These are phyloP conservation scores for Pterophyllum scalare DNA, from an alignment of 2,113 vertebrate species.

Conservation along the genomic window DNA sequence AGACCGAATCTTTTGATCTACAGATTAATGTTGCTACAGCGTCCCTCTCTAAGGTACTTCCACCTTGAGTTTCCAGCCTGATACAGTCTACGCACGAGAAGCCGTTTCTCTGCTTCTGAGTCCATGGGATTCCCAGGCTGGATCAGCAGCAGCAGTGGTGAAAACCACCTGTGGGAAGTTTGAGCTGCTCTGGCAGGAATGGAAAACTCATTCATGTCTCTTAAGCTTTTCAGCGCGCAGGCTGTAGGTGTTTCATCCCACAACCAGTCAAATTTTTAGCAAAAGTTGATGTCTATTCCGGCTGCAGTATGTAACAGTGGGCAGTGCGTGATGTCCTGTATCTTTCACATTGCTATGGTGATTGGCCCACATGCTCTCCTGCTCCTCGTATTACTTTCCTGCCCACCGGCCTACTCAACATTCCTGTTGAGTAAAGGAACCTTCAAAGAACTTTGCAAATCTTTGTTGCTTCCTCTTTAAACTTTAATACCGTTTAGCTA, in stretches of 20 bases:
- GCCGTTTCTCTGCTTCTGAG: neutral
- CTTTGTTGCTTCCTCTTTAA: neutral
- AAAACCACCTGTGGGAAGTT: neutral
- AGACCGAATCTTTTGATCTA: neutral
- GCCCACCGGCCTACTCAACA: neutral
- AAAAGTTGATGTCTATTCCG: neutral
- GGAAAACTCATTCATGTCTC: neutral
- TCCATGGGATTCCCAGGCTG: neutral
- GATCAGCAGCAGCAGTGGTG: neutral
- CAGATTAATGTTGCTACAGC: neutral
- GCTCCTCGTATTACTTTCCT: neutral
- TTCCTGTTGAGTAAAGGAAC: neutral
- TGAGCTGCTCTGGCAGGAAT: neutral
- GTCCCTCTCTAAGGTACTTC: neutral
- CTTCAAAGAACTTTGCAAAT: neutral
- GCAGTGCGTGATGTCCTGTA: neutral
- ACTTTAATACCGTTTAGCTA: neutral
- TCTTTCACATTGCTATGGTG: neutral
- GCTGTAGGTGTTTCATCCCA: neutral
- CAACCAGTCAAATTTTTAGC: neutral
- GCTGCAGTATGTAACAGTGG: neutral
- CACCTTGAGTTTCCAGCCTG: neutral
- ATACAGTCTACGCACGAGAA: neutral
- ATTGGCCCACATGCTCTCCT: slow-evolving; percentile 4
- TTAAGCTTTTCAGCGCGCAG: neutral